Conservation (phyloP, 92 coral and sea anemone species). For the Scolanthus callimorphus region DNA sequence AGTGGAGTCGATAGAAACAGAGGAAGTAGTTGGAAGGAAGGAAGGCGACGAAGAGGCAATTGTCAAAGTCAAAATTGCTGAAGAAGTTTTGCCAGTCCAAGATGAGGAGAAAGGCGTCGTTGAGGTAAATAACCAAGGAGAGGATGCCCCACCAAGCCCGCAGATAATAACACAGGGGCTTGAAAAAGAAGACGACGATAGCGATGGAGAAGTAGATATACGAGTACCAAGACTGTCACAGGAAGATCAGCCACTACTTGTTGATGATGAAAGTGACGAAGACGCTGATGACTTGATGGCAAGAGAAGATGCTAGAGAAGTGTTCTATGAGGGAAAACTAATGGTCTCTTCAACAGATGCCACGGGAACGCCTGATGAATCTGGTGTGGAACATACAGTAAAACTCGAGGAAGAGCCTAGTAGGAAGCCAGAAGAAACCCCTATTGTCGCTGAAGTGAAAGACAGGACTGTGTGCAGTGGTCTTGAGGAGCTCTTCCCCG, state of each 20-base stretch:
- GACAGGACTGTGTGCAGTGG: constrained; percentile 20
- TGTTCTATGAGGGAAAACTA: constrained; percentile 12
- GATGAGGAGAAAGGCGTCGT: not conserved
- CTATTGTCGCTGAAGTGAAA: constrained; percentile 11
- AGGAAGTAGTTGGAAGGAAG: not conserved
- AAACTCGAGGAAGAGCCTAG: not conserved
- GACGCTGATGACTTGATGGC: constrained; percentile 39
- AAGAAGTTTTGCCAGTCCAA: constrained; percentile 2
- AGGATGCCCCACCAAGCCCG: not conserved
- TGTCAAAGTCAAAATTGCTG: constrained; percentile 19
- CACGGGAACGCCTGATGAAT: not conserved
- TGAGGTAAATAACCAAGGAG: not conserved
- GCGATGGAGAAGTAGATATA: constrained; percentile 36
- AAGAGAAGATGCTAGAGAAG: constrained; percentile 26
- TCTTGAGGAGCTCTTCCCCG: constrained; percentile 8
- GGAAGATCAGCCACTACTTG: constrained; percentile 18
- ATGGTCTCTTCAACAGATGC: not conserved
- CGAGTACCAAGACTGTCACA: constrained; percentile 20
- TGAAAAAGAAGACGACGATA: constrained; percentile 16
- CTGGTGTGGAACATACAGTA: not conserved
- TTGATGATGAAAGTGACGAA: constrained; percentile 15
- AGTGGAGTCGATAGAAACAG: not conserved
- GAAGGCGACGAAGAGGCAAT: constrained; percentile 19
- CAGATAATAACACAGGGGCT: not conserved
- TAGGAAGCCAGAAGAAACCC: not conserved